Percentiles rank a stretch among this genome's conserved stretches.
Conservation (phyloP, 2,113 vertebrate genomes). For the Lepidothrix coronata region DNA sequence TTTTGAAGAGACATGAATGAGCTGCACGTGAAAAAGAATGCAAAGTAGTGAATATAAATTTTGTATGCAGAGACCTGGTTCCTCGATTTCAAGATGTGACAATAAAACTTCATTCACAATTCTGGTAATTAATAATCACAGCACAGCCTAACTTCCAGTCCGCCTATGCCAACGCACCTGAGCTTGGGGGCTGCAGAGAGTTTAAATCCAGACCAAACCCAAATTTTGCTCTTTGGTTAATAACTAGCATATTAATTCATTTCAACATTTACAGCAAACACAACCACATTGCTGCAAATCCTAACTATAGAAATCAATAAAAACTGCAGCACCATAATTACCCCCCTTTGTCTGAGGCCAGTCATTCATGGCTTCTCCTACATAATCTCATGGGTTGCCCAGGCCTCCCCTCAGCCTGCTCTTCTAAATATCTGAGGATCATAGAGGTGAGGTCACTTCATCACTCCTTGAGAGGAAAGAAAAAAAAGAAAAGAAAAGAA, state of each 20-base stretch:
- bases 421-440: constrained; percentile 52
- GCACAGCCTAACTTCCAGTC: background rate
- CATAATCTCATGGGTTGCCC: constrained; percentile 44
- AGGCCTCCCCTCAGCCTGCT: background rate
- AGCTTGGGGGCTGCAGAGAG: background rate
- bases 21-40: constrained; percentile 16
- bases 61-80: background rate
- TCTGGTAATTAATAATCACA: background rate
- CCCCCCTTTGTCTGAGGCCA: constrained; percentile 48
- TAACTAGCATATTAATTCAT: constrained; percentile 28
- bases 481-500: background rate
- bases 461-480: constrained; percentile 19
- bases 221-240: background rate
- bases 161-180: background rate
- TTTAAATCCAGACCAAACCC: background rate
- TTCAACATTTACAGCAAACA: constrained; percentile 7
- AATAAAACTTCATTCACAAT: background rate
- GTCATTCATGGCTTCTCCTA: constrained; percentile 49
- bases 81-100: background rate
- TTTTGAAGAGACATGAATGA: constrained; percentile 33
- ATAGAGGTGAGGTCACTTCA: constrained; percentile 70
- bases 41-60: background rate
- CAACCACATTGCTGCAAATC: background rate
- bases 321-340: constrained; percentile 61
- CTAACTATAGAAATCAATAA: constrained; percentile 53